phyloP scores from a whole-genome alignment of 1,140 invertebrate genomes.

The Apis laboriosa region DNA sequence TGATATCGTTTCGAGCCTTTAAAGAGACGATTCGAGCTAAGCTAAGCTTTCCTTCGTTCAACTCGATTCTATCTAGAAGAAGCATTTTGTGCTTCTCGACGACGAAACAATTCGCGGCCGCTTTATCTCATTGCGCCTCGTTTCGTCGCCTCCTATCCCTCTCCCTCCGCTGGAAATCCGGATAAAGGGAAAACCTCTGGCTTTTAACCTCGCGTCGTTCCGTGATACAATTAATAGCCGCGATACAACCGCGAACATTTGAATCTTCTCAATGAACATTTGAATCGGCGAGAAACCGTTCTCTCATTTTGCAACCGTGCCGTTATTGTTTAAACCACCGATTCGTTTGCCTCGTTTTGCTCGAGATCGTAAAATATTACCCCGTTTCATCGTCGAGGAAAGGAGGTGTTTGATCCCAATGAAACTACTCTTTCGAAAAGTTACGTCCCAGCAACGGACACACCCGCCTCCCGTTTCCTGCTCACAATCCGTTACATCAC shows the following conservation, averaged over 20 bases:
- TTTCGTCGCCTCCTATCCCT: background rate
- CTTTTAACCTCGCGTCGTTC: background rate
- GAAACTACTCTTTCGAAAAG: slow-evolving; percentile 35
- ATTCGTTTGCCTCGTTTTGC: background rate
- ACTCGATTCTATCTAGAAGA: background rate
- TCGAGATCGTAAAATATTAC: background rate
- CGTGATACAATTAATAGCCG: background rate
- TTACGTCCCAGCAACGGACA: too few relatives aligned
- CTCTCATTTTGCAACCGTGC: background rate
- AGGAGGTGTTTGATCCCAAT: slow-evolving; percentile 24
- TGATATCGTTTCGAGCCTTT: background rate
- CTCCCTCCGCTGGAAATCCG: background rate
- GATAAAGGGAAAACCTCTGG: background rate
- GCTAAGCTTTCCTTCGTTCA: background rate
- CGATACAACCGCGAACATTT: too few relatives aligned
- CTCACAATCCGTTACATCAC: background rate
- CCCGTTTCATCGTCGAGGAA: background rate
- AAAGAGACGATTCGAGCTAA: background rate
- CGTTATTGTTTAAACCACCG: background rate
- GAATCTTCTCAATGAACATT: background rate
- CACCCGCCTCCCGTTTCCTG: too few relatives aligned
- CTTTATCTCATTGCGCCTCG: slow-evolving; percentile 13
- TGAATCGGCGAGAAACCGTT: background rate
- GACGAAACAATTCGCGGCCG: background rate
- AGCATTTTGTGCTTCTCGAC: background rate